Base-by-base conservation (phyloP, 2,888 invertebrate genomes). In the Urechis unicinctus region DNA sequence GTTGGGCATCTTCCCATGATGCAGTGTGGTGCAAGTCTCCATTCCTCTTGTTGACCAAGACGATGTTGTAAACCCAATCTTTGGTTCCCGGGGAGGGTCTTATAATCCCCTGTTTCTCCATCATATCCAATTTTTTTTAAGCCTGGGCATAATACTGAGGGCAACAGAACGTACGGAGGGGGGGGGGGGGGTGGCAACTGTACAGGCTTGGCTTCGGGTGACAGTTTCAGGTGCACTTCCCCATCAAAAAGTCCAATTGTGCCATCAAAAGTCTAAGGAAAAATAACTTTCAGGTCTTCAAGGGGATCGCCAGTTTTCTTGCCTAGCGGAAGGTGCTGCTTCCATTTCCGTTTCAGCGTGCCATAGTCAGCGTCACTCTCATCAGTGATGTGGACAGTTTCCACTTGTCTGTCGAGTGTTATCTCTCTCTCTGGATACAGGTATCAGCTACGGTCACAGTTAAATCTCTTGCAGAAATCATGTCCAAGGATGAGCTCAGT, bases 11-110 rank as follows among this genome's bases (percentile, higher is more conserved):
- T n/a, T n/a, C n/a, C n/a, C n/a, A n/a, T n/a, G n/a, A n/a, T n/a
- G n/a, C n/a, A n/a, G n/a, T n/a, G n/a, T n/a, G n/a, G n/a, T 17
- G 36, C 36, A 36, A 36, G 17, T 9, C 17, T 36, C 48, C 48
- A 48, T 48, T 48, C 21, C 6, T 48, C 26, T 48, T 48, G 25
- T 6, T 26, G 4, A 48, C 48, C 9, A 26, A 25, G 5, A 48
- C 25, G 13, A 48, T 25, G 48, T 48, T 48, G 48, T 48, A 26
- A 9, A 48, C 48, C 48, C 48, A 48, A 9, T 48, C 48, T 25
- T 22, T 48, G 24, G 48, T 48, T 21, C 26, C 48, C 9, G 48
- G 48, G 26, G 25, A 48, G 9, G 48, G 48, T 22, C 28, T 9
- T 6, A 48, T 45, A 9, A 45, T 45, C 6, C 45, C 45, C 21